Percentiles rank a stretch among this genome's conserved stretches.
phyloP scores from a whole-genome alignment of 2,113 vertebrate species.

The Chrysochloris asiatica region DNA sequence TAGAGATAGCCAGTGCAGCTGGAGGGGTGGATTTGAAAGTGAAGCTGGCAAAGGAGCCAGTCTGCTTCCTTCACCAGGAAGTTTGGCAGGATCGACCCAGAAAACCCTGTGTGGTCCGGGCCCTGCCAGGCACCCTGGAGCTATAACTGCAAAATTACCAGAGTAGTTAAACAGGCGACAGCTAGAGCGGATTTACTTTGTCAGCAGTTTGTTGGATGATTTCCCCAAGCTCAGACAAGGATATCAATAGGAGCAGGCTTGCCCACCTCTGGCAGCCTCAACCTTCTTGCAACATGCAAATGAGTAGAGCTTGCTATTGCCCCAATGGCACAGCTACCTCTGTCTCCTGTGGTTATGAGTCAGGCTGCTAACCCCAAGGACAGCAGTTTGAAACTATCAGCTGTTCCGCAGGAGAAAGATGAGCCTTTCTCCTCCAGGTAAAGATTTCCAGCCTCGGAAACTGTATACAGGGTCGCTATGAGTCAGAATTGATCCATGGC shows the following conservation, averaged over 20 bases:
- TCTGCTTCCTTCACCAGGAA: slow-evolving; percentile 41
- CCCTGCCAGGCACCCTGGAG: slow-evolving; percentile 22
- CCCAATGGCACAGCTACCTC: background rate
- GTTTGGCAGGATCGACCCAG: background rate
- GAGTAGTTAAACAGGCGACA: background rate
- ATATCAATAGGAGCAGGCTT: background rate
- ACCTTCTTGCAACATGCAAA: background rate
- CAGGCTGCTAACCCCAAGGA: too few relatives aligned
- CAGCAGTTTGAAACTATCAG: too few relatives aligned
- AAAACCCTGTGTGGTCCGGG: background rate
- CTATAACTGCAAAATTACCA: background rate
- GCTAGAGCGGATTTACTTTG: background rate
- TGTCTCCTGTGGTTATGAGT: background rate
- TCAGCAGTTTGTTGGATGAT: background rate
- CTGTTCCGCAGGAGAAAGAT: too few relatives aligned
- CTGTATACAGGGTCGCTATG: too few relatives aligned
- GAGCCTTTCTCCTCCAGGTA: too few relatives aligned
- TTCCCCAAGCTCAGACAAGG: background rate
- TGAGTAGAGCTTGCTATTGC: background rate
- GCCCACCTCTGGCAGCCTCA: background rate
- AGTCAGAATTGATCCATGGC: too few relatives aligned
- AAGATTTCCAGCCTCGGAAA: too few relatives aligned
- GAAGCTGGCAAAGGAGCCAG: background rate
- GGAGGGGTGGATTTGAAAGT: background rate
- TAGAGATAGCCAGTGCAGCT: background rate